phyloP scores from a whole-genome alignment of 2,888 invertebrate species.

The Drosophila yooni region DNA sequence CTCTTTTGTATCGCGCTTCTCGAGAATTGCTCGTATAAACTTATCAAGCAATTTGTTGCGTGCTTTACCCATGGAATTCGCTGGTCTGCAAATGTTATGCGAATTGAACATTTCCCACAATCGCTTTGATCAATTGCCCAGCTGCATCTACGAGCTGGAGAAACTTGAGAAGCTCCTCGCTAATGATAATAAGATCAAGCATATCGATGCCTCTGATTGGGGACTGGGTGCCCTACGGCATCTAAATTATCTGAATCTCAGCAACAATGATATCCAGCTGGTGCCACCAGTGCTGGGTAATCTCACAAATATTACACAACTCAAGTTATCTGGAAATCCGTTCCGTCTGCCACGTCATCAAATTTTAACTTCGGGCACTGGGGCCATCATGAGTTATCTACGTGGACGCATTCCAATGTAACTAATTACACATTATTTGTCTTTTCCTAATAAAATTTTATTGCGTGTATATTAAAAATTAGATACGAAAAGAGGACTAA shows the following conservation, averaged over 20 bases:
- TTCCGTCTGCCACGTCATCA: slow-evolving; percentile 95
- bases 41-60: slow-evolving; percentile 89
- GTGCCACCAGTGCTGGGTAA: slow-evolving; percentile 94
- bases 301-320: slow-evolving; percentile 89
- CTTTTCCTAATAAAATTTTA: not conserved
- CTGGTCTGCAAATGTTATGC: slow-evolving; percentile 88
- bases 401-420: slow-evolving; percentile 90
- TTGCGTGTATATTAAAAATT: not conserved
- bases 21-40: slow-evolving; percentile 88
- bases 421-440: not conserved
- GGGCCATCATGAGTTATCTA: slow-evolving; percentile 91
- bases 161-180: slow-evolving; percentile 91
- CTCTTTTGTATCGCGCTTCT: slow-evolving; percentile 87
- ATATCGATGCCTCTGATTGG: slow-evolving; percentile 87
- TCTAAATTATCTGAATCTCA: slow-evolving; percentile 88
- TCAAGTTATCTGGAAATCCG: slow-evolving; percentile 93
- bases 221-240: slow-evolving; percentile 87
- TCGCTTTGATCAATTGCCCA: slow-evolving; percentile 88
- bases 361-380: slow-evolving; percentile 93
- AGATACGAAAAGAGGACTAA: not conserved
- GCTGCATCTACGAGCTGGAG: slow-evolving; percentile 91
- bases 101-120: slow-evolving; percentile 91
- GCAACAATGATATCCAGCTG: slow-evolving; percentile 90
- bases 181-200: slow-evolving; percentile 89
- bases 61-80: slow-evolving; percentile 88